A percentile compares a stretch with the other conserved stretches of the same genome.
phyloP scores from a whole-genome alignment of 2,888 invertebrate species.

The Ophion ventricosus region DNA sequence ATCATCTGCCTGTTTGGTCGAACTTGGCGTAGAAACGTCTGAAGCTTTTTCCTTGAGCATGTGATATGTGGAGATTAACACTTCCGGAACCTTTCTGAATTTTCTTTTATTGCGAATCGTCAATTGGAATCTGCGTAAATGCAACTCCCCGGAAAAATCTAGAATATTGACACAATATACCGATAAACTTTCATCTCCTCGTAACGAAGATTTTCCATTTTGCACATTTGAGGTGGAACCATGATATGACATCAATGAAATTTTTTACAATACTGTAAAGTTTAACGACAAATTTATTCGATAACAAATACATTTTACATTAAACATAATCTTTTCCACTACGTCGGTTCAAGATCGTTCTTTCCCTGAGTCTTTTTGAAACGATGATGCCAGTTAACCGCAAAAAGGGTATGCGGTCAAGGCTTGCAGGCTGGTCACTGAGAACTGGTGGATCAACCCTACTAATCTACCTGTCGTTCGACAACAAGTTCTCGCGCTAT shows the following conservation, averaged over 20 bases:
- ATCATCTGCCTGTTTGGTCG: background rate
- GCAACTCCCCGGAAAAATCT: no score
- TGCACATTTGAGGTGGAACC: background rate
- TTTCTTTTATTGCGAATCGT: no score
- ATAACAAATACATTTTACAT: background rate
- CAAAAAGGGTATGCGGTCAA: constrained; percentile 21
- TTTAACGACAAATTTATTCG: background rate
- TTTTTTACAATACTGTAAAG: background rate
- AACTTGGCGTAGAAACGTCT: no score
- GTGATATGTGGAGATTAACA: no score
- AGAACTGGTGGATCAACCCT: constrained; percentile 42
- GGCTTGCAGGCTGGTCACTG: background rate
- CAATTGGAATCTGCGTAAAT: no score
- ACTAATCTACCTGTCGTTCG: constrained; percentile 42
- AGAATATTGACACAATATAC: no score
- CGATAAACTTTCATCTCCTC: background rate
- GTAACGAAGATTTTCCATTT: background rate
- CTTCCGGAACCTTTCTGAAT: no score
- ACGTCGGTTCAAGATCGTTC: background rate
- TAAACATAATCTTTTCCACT: background rate
- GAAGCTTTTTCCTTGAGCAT: no score
- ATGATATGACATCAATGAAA: background rate
- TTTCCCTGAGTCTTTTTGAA: background rate
- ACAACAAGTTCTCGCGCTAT: constrained; percentile 18
- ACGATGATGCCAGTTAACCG: constrained; percentile 1